phyloP scores from a whole-genome alignment of 2,888 invertebrate species.

The Eurytoma adleriae region DNA sequence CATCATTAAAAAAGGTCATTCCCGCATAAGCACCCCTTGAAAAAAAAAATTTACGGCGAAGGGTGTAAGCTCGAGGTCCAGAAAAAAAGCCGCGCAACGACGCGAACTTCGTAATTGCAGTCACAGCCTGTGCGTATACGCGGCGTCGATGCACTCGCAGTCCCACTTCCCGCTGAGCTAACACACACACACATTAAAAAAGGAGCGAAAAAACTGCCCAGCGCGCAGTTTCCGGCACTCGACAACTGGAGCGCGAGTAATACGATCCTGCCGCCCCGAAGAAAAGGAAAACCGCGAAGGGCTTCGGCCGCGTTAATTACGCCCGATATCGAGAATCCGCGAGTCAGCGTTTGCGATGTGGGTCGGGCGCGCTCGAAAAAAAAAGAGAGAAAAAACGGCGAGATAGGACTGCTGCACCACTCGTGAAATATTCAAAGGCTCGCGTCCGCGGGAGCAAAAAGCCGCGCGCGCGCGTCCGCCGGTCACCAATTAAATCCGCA shows the following conservation, averaged over 20 bases:
- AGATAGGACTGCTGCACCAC: no score
- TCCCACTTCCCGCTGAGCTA: no score
- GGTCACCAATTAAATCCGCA: conserved; percentile 24
- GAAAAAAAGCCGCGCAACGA: not conserved
- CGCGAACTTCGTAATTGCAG: conserved; percentile 32
- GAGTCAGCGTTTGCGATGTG: not conserved
- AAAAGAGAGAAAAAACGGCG: no score
- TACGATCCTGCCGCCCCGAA: conserved; percentile 3
- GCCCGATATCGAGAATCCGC: not conserved
- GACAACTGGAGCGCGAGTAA: conserved; percentile 48
- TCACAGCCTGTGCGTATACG: conserved; percentile 7
- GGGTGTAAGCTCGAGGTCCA: not conserved
- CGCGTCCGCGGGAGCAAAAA: not conserved
- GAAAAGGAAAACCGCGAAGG: not conserved
- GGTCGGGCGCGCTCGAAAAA: no score
- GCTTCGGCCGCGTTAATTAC: conserved; percentile 24
- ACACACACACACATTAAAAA: not conserved
- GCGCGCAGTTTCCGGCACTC: not conserved
- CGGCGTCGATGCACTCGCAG: no score
- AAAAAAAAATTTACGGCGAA: not conserved
- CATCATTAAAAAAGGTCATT: no score
- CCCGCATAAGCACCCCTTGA: not conserved
- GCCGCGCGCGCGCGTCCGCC: not conserved
- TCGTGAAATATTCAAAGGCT: not conserved
- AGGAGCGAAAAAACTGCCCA: not conserved